Base-by-base conservation (phyloP, 1,140 invertebrate species). In the Drosophila guanche region DNA sequence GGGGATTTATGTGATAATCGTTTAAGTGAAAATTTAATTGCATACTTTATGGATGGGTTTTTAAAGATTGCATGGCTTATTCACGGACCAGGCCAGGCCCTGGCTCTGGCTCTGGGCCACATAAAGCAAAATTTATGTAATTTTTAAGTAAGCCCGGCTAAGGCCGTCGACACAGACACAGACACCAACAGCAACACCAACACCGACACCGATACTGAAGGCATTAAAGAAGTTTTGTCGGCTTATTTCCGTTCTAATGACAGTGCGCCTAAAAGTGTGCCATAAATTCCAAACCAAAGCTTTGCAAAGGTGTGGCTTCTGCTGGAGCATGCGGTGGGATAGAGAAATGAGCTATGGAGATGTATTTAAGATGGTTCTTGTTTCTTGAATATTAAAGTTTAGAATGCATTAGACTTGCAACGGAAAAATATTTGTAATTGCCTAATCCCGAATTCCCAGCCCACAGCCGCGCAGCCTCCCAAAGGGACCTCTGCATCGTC, bases 11-110 rank as follows among this genome's bases (percentile, higher is more conserved):
- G 85, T 88, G 89, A 90, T 90, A 90, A 90, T 90, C 89, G 86
- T 84, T 90, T 90, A 90, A 90, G 89, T 90, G 89, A 90, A 90
- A 90, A 90, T 90, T 90, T 90, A 90, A 90, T 90, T 90, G 89
- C 89, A 84, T 89, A 84, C 85, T 90, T 90, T 90, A 90, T 90
- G 89, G 75, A 90, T 90, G 89, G 84, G 79, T 78, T 76, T 88
- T 81, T 72, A 70, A 70, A 85, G 76, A 86, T 85, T 70, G 78
- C 72, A 57, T 37, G 33, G 33, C 33, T 37, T 37, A 37, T 4
- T 10, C 33, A 10, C 10, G 33, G 33, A 8, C 33, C 43, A 51
- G 50, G 78, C 74, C 78, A 75, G 71, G 71, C 71, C 33, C 47
- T 40, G 33, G 37, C 51, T 48, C 47, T 40, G 33, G 37, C 51